Conservation (phyloP, 2,797 vertebrate species). For the Myripristis jacobus region DNA sequence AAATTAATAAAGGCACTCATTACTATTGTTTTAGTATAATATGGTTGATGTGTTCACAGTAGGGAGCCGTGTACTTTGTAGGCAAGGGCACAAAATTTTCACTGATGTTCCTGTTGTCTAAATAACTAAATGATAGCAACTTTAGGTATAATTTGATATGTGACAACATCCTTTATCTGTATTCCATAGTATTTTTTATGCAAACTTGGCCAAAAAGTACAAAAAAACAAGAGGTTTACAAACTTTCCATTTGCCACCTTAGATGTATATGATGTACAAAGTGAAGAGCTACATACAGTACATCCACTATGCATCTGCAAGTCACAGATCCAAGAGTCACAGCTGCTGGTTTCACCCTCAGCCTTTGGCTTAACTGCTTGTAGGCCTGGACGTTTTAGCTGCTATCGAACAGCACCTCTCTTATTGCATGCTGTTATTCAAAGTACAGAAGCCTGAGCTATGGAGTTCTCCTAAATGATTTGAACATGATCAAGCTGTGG, state of each 20-base stretch:
- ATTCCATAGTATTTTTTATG: conserved; percentile 76
- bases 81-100: neutral
- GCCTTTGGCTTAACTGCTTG: conserved; percentile 73
- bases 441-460: conserved; percentile 59
- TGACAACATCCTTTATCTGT: conserved; percentile 71
- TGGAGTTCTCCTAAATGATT: conserved; percentile 67
- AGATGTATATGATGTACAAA: conserved; percentile 62
- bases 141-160: conserved; percentile 61
- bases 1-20: conserved; percentile 54
- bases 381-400: conserved; percentile 67
- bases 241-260: conserved; percentile 73
- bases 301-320: conserved; percentile 39
- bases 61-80: neutral
- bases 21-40: conserved; percentile 59
- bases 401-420: conserved; percentile 74
- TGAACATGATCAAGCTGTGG: conserved; percentile 68
- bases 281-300: conserved; percentile 55
- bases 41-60: conserved; percentile 26
- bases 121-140: conserved; percentile 34
- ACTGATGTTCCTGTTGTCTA: conserved; percentile 37
- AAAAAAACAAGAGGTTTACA: conserved; percentile 78
- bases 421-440: conserved; percentile 76
- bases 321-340: conserved; percentile 59
- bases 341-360: conserved; percentile 68
- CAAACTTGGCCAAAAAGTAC: conserved; percentile 75